These are phyloP conservation scores for Spea hammondii DNA, from an alignment of 2,797 vertebrate species.

Conservation along the genomic window DNA sequence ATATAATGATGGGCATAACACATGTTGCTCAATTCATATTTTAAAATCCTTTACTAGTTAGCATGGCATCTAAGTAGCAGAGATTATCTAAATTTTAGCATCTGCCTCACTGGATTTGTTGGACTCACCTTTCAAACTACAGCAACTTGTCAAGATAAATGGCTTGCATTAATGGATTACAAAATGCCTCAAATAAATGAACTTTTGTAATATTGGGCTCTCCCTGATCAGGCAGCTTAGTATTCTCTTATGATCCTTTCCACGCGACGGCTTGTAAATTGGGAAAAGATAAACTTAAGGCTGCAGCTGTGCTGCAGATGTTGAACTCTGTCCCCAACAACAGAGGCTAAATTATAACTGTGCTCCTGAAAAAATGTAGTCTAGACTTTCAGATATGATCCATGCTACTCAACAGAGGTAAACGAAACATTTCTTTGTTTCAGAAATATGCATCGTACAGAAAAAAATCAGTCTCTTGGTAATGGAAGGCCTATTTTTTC, in stretches of 20 bases:
- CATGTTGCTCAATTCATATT: no score
- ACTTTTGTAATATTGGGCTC: background rate
- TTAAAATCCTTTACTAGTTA: no score
- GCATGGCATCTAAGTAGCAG: no score
- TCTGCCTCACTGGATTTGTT: background rate
- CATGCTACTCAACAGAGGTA: conserved; percentile 42
- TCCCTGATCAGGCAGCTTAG: no score
- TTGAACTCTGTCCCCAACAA: conserved; percentile 54
- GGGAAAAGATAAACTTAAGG: no score
- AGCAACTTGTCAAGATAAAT: background rate
- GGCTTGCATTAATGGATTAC: no score
- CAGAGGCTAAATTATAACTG: conserved; percentile 53
- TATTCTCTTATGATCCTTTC: no score
- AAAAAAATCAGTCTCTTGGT: no score
- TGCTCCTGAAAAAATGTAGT: conserved; percentile 60
- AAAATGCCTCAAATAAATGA: background rate
- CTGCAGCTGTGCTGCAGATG: conserved; percentile 65
- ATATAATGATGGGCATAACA: no score
- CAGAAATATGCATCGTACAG: background rate
- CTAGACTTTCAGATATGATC: conserved; percentile 66
- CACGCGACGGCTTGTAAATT: no score
- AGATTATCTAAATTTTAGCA: no score
- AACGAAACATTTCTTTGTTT: conserved; percentile 53
- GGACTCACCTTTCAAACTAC: background rate
- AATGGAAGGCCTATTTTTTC: background rate